Evolutionary conservation across 2,888 invertebrate species (phyloP), one percentile per base, ranked within the genome.

Genomic region (Drosophila mercatorum): DNA sequence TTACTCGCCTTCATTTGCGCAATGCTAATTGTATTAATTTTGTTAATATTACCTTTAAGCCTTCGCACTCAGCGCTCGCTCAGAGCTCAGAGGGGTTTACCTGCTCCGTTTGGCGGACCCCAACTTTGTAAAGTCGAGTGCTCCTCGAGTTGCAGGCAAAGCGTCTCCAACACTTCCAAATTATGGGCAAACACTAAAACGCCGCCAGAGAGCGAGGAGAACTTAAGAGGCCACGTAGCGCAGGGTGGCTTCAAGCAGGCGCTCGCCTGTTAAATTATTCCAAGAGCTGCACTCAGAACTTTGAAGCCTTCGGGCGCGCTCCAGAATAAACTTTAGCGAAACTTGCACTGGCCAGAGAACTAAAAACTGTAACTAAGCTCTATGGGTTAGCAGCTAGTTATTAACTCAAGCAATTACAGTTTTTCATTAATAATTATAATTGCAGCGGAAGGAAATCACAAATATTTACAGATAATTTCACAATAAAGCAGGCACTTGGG

Each of bases 111-210:
- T 53, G 31, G 26, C 36, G 43, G 22, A n/a, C 41, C 51, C 55
- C 43, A 63, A 64, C 72, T 83, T 81, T 81, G 74, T 79, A 56
- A 79, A 84, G 69, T 84, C 81, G 79, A 83, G 84, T 77, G 72
- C 75, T 76, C 79, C 76, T 79, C 59, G 76, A 78, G 81, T 82
- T 71, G 66, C 41, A 65, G 65, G 63, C 69, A 83, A 83, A 81
- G 74, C 79, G 79, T 75, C 73, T 65, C 65, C 72, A 83, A 79
- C 82, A 83, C 81, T 83, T 77, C 64, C 69, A 81, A 84, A 84
- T 84, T 79, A 81, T 81, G 73, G 73, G 69, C 79, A 72, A 60
- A 68, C 69, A 69, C 71, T 72, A 67, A 70, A 70, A 65, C 75
- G 71, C 67, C 72, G 67, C 70, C 63, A 40, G 55, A 74, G 74